These are phyloP conservation scores for Australoheros facetus DNA, from an alignment of 2,797 vertebrate genomes.

Conservation along the genomic window DNA sequence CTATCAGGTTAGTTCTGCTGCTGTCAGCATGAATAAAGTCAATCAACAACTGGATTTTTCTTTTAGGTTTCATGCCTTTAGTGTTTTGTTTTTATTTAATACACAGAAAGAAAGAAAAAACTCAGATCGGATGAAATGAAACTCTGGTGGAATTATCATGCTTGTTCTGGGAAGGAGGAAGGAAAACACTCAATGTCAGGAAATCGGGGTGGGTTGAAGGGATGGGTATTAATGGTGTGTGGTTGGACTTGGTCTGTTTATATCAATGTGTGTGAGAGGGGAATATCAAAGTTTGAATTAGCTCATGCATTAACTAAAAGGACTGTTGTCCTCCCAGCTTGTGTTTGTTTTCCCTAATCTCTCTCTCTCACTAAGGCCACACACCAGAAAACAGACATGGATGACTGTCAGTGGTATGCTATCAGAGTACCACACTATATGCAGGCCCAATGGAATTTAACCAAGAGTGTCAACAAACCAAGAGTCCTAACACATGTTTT, in stretches of 20 bases:
- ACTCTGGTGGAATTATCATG: constrained; percentile 40
- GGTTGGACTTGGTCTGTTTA: constrained; percentile 32
- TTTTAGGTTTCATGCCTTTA: constrained; percentile 1
- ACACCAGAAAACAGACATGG: neutral
- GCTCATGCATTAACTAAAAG: constrained; percentile 14
- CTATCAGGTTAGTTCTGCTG: constrained; percentile 15
- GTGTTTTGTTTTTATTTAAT: constrained; percentile 34
- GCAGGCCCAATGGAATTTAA: neutral
- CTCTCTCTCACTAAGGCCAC: neutral
- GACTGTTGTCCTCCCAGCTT: constrained; percentile 1
- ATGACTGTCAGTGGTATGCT: constrained; percentile 8
- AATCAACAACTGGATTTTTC: neutral
- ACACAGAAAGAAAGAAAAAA: neutral
- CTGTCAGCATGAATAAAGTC: constrained; percentile 15
- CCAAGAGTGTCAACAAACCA: neutral
- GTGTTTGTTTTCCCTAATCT: constrained; percentile 1
- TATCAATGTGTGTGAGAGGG: constrained; percentile 9
- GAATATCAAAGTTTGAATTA: constrained; percentile 32
- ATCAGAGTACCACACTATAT: constrained; percentile 4
- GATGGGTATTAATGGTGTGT: constrained; percentile 48
- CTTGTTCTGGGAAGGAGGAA: constrained; percentile 74
- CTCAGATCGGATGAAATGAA: constrained; percentile 51
- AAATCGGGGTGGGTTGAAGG: constrained; percentile 48
- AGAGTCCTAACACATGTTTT: neutral
- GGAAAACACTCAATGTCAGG: constrained; percentile 77